phyloP scores from a whole-genome alignment of 2,888 invertebrate genomes.

The Doris montereyensis region DNA sequence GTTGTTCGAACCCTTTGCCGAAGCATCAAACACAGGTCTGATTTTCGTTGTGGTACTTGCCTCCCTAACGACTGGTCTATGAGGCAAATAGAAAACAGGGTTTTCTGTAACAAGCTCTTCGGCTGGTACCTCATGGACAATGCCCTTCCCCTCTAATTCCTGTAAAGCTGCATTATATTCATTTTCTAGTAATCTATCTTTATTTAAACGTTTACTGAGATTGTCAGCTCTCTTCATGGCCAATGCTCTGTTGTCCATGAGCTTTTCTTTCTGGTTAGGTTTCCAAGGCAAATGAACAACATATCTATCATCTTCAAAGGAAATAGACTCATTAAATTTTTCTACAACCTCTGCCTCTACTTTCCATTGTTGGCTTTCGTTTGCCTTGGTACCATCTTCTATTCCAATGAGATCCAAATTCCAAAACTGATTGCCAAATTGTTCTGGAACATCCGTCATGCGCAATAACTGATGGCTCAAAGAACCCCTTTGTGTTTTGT shows the following conservation, averaged over 20 bases:
- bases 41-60: constrained; percentile 48
- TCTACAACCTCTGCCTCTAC: not conserved
- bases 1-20: constrained; percentile 29
- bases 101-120: not conserved
- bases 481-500: not conserved
- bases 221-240: not conserved
- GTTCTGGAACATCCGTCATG: not conserved
- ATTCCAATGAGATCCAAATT: constrained; percentile 3
- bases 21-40: constrained; percentile 52
- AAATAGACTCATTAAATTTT: not conserved
- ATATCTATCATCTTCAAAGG: not conserved
- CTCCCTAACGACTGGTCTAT: constrained; percentile 32
- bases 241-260: not conserved
- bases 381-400: not conserved
- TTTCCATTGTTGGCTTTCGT: not conserved
- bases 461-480: not conserved
- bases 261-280: not conserved
- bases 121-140: constrained; percentile 8
- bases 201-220: not conserved
- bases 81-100: constrained; percentile 37
- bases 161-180: not conserved
- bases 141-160: constrained; percentile 9
- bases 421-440: not conserved
- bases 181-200: not conserved
- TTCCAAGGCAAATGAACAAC: constrained; percentile 3